Conservation (phyloP, 2,888 invertebrate genomes). For the Ichneumoninae sp. region DNA sequence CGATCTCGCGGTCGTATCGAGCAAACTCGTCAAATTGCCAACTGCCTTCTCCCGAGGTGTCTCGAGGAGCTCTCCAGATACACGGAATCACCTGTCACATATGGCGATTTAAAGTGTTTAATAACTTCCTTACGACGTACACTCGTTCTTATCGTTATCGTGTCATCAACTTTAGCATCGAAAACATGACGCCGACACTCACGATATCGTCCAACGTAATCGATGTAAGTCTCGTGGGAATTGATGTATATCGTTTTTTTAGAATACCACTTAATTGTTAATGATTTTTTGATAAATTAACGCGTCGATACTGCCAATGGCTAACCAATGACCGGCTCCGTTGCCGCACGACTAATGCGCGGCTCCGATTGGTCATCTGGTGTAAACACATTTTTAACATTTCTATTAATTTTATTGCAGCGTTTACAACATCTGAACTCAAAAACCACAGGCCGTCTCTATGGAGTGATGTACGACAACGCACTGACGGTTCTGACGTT, state of each 20-base stretch:
- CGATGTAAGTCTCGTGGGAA: conserved; percentile 38
- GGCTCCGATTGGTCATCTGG: neutral
- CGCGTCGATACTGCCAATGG: conserved; percentile 16
- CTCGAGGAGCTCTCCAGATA: neutral
- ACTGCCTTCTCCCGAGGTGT: neutral
- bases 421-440: conserved; percentile 88
- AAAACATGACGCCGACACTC: conserved; percentile 63
- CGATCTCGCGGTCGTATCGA: neutral
- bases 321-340: conserved; percentile 16
- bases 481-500: conserved; percentile 89
- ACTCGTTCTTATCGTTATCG: conserved; percentile 42
- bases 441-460: conserved; percentile 89
- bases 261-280: neutral
- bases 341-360: neutral
- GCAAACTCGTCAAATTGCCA: neutral
- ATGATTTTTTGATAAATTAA: neutral
- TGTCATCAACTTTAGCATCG: conserved; percentile 20
- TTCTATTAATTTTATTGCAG: conserved; percentile 84
- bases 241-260: neutral
- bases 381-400: neutral
- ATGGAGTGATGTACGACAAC: conserved; percentile 91
- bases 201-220: conserved; percentile 63
- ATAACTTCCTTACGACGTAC: conserved; percentile 36
- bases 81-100: conserved; percentile 61
- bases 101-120: conserved; percentile 61